Evolutionary conservation across 2,797 vertebrate genomes (phyloP).

Genomic region (Acanthornis magna): DNA sequence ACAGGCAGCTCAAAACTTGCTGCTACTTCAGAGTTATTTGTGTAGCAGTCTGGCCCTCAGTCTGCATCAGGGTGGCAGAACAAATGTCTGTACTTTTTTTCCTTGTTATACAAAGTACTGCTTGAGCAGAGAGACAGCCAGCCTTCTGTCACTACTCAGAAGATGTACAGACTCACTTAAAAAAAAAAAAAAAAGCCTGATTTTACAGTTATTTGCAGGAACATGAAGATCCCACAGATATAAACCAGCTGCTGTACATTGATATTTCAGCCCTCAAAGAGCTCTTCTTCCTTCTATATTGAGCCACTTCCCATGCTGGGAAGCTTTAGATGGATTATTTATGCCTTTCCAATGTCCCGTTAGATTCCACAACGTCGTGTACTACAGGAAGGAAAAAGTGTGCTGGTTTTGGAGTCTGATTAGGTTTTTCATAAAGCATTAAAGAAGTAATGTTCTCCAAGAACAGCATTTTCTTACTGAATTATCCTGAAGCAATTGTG

Average conservation of each 20-base stretch:
- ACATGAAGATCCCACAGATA: neutral
- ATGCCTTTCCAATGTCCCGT: neutral
- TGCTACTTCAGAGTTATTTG: neutral
- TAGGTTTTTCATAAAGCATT: neutral
- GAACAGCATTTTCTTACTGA: neutral
- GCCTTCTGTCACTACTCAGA: neutral
- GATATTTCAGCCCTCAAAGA: conserved; percentile 32
- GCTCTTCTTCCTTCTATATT: neutral
- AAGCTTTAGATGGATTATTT: neutral
- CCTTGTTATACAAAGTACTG: neutral
- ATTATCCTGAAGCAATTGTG: neutral
- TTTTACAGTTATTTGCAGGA: conserved; percentile 2
- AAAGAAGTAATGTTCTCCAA: neutral
- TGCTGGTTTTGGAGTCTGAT: neutral
- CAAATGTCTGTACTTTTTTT: neutral
- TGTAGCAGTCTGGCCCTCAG: neutral
- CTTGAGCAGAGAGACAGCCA: neutral
- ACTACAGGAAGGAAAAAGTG: neutral
- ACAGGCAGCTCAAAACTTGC: neutral
- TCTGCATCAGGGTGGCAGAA: neutral
- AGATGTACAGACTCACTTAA: neutral
- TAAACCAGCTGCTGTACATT: neutral
- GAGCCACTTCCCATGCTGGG: neutral
- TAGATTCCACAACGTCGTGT: neutral
- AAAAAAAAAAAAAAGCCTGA: fast-evolving